These are phyloP conservation scores for Malurus splendens DNA, from an alignment of 2,797 vertebrate genomes.

Conservation along the genomic window DNA sequence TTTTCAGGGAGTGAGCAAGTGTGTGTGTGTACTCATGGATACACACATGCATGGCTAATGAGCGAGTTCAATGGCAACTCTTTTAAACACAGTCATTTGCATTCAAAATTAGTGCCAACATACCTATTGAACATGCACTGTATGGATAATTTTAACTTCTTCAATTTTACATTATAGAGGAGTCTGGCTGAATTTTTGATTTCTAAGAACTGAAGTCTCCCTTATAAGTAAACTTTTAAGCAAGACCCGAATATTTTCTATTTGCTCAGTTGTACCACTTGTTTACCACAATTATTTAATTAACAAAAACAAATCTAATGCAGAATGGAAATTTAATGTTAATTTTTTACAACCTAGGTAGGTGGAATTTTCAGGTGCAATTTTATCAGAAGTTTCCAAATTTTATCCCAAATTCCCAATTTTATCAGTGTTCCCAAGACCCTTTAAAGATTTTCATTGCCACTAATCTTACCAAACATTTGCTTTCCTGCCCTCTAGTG, in stretches of 20 bases:
- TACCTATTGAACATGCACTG: background rate
- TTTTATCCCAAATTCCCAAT: too few relatives aligned
- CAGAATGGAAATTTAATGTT: background rate
- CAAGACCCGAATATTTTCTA: background rate
- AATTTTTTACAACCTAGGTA: background rate
- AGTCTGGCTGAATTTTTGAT: background rate
- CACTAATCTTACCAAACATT: background rate
- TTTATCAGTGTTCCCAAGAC: background rate
- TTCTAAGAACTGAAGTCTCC: background rate
- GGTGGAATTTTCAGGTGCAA: background rate
- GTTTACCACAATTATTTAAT: background rate
- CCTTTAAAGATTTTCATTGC: background rate
- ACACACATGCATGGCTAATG: accelerated
- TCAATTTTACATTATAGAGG: background rate
- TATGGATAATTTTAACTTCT: background rate
- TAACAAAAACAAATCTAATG: background rate
- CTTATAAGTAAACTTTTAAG: accelerated
- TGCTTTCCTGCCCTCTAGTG: slow-evolving; percentile 47
- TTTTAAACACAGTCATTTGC: background rate
- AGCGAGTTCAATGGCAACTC: background rate
- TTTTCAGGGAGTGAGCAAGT: background rate
- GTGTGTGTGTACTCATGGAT: too few relatives aligned
- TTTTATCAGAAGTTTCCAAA: background rate
- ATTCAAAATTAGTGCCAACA: background rate
- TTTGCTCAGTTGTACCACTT: background rate